phyloP scores from a whole-genome alignment of 2,797 vertebrate species.

The Harpagifer antarcticus region DNA sequence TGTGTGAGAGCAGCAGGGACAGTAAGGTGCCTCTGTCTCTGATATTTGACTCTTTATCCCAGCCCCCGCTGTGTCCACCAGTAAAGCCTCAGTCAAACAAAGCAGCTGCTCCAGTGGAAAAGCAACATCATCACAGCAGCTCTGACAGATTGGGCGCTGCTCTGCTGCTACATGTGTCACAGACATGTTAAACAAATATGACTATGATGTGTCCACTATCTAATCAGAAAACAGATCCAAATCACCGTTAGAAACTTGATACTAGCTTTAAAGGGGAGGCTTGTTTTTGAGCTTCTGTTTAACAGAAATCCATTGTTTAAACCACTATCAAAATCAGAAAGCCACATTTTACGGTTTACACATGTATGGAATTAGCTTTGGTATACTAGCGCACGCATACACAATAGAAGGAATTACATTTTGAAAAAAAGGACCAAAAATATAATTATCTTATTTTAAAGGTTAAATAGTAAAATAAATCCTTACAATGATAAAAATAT shows the following conservation, averaged over 20 bases:
- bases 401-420: too few species aligned
- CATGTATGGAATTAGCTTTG: too few species aligned
- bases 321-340: too few species aligned
- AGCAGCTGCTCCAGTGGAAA: constrained; percentile 67
- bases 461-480: too few species aligned
- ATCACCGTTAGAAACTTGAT: background rate
- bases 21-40: constrained; percentile 77
- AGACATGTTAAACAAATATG: constrained; percentile 25
- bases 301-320: background rate
- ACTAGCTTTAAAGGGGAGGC: background rate
- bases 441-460: too few species aligned
- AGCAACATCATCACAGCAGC: constrained; percentile 58
- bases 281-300: constrained; percentile 14
- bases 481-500: too few species aligned
- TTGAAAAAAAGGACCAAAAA: too few species aligned
- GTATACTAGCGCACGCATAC: too few species aligned
- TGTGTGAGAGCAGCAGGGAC: constrained; percentile 44
- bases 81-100: constrained; percentile 76
- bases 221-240: background rate
- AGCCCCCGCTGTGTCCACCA: constrained; percentile 67
- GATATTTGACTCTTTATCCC: constrained; percentile 79
- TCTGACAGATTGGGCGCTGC: constrained; percentile 48
- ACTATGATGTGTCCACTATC: background rate
- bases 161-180: constrained; percentile 37
- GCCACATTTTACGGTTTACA: too few species aligned